Base-by-base conservation (phyloP, 2,113 vertebrate species). In the Barnardius zonarius region DNA sequence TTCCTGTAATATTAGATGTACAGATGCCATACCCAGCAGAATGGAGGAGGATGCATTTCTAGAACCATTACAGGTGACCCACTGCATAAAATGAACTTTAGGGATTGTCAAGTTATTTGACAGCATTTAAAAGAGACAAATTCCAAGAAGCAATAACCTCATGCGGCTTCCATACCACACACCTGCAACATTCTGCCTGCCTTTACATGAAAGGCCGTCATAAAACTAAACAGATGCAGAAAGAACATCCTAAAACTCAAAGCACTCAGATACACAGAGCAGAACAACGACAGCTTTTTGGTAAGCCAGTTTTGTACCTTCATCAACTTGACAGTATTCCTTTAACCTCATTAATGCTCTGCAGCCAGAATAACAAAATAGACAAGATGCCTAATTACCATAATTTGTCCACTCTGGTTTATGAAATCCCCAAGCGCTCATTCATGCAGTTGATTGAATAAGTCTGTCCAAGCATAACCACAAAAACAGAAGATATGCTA, bases 381-480 rank as follows among this genome's bases (percentile, higher is more conserved):
- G 90, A 92, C 94, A 91, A 87, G 92, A 90, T 41, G 59, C 59
- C 72, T 83, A 95, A 96, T 96, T 95, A 94, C 49, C 81, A 37
- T 92, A 69, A 96, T 94, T 89, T 91, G 72, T 66, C 63, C 84
- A 86, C 44, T 91, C 73, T 77, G 79, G 19, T 16, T 95, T 87
- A 85, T 69, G 52, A 92, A 95, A 79, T 51, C 89, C 63, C 22
- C 18, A 13, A 57, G 25, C 73, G 84, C 51, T 95, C 79, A 83
- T 73, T 90, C 92, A 93, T 91, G 95, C 94, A 91, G 85, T 72
- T 97, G 93, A 95, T 83, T 54, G n/a, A 88, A 95, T 89, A 41
- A 96, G 25, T 13, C 87, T 85, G 49, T 6, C 84, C 95, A 91
- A 94, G 94, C 95, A 78, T 10, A 88, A 94, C 67, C 63, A 76